Evolutionary conservation across 2,888 invertebrate species (phyloP), one percentile per base, ranked within the genome.

Genomic region (Pogonocherus hispidulus): DNA sequence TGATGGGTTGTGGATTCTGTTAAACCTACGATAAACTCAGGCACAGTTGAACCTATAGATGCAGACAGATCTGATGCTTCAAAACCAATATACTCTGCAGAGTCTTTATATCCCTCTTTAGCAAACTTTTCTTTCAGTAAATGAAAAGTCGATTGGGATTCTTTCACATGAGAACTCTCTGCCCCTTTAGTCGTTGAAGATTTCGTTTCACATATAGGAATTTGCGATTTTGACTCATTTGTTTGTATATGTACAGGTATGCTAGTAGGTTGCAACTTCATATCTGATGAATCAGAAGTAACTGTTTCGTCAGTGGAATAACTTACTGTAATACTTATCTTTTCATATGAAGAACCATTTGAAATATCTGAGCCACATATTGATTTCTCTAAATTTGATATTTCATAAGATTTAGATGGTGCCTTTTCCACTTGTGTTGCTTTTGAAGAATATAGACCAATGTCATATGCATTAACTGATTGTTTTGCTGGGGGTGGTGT

Each of bases 271-370:
- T n/a, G n/a, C n/a, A n/a, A n/a, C n/a, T n/a, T n/a, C n/a, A 27
- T 8, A 27, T 27, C 27, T 41, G 19, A 35, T 37, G 14, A 32
- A 8, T 62, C 62, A 41, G 37, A 35, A 4, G 18, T n/a, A n/a
- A 49, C 14, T 18, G 49, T 51, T 32, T 71, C 71, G 6, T 69
- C 71, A 1, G 66, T 67, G 1, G 72, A 67, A 51, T 69, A 72
- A 35, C 69, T 72, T 3, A 72, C 32, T 2, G 62, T 70, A 47
- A 72, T n/a, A 22, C 69, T 72, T 18, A 67, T 69, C 60, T 49
- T 63, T 18, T 72, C 69, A 22, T 41, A 67, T 3, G 64, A 67
- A 9, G 16, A 18, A 11, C 37, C 20, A 5, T 37, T 52, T 20
- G 18, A 18, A 20, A 18, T 9, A 35, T 44, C 35, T 14, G 9